Conservation (phyloP, 2,797 vertebrate species). For the Anomalospiza imberbis region DNA sequence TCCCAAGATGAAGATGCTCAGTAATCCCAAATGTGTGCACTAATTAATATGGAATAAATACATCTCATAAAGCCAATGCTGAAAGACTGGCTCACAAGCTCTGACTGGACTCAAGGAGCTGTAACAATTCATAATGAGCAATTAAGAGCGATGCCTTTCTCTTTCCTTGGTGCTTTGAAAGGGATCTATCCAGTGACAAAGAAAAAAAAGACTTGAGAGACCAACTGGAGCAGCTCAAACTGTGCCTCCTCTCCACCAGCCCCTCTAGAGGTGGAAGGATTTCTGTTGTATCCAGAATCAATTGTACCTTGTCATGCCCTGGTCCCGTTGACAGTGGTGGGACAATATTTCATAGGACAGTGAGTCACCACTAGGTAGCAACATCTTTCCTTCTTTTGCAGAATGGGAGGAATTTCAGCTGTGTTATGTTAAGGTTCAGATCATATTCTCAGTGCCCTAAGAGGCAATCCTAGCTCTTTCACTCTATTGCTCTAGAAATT, state of each 20-base stretch:
- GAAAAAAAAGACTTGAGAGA: neutral
- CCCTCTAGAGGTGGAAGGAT: neutral
- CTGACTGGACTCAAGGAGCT: conserved; percentile 9
- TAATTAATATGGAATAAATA: conserved; percentile 40
- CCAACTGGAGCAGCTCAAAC: neutral
- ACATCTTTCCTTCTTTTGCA: neutral
- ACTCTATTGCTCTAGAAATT: neutral
- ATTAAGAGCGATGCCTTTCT: neutral
- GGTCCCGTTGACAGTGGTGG: neutral
- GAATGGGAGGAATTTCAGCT: neutral
- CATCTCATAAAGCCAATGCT: neutral
- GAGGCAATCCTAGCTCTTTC: neutral
- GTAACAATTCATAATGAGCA: neutral
- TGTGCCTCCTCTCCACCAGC: neutral
- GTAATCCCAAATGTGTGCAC: neutral
- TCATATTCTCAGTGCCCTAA: neutral
- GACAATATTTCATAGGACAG: neutral
- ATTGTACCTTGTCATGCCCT: neutral
- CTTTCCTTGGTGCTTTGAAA: neutral
- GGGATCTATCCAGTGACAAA: neutral
- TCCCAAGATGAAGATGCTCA: neutral
- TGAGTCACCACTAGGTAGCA: neutral
- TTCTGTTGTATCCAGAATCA: neutral
- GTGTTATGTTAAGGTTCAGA: neutral
- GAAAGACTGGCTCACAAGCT: neutral